phyloP scores from a whole-genome alignment of 2,113 vertebrate species.

The Neolamprologus sp. region DNA sequence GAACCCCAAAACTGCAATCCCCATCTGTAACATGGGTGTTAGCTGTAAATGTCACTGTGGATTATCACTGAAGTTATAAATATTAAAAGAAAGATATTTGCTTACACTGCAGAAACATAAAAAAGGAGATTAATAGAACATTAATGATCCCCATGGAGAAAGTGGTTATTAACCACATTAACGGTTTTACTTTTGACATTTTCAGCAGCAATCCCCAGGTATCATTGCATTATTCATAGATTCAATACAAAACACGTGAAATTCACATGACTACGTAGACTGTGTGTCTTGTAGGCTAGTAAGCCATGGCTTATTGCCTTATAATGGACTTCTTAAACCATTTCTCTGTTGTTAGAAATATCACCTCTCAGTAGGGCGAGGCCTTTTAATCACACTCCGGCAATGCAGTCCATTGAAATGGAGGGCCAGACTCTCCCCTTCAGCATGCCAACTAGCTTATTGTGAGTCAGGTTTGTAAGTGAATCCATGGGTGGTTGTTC shows the following conservation, averaged over 20 bases:
- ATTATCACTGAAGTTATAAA: conserved; percentile 16
- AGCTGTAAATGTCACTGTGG: conserved; percentile 26
- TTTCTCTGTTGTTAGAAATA: conserved; percentile 9
- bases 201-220: background rate
- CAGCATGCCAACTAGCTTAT: conserved; percentile 40
- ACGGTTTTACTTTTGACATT: conserved; percentile 33
- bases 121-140: conserved; percentile 7
- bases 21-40: background rate
- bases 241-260: background rate
- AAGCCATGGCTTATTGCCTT: background rate
- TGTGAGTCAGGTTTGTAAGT: conserved; percentile 27
- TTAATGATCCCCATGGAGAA: conserved; percentile 24
- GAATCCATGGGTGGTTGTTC: conserved; percentile 22
- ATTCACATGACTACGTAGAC: background rate
- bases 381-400: conserved; percentile 39
- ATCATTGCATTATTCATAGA: background rate
- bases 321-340: conserved; percentile 7
- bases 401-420: background rate
- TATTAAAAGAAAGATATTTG: background rate
- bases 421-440: background rate
- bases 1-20: background rate
- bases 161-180: conserved; percentile 18
- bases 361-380: background rate
- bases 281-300: background rate
- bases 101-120: background rate